Evolutionary conservation across 2,113 vertebrate genomes (phyloP).

Genomic region (Bos indicus): DNA sequence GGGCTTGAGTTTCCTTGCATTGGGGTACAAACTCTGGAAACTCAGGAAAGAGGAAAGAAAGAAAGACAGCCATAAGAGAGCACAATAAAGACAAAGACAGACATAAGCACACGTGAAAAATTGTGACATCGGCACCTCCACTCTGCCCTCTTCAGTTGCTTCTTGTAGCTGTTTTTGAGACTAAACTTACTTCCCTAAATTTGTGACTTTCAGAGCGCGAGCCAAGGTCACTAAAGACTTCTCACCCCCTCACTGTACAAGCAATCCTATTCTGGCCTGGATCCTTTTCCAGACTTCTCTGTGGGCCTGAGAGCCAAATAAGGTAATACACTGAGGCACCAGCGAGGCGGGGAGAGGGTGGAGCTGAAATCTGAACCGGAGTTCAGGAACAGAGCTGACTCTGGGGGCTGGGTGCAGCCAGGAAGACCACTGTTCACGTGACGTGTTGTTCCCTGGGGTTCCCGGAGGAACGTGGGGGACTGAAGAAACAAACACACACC

Average conservation of each 20-base stretch:
- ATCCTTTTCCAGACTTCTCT: slow-evolving; percentile 5
- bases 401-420: accelerated
- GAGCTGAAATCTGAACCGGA: not conserved
- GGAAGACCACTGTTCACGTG: not conserved
- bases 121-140: not conserved
- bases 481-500: not conserved
- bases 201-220: not conserved
- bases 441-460: not conserved
- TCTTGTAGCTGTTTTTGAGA: not conserved
- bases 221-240: not conserved
- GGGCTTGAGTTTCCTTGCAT: not conserved
- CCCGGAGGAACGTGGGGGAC: not conserved
- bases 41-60: not conserved
- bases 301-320: slow-evolving; percentile 49
- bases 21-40: not conserved
- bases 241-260: not conserved
- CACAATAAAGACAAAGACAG: not conserved
- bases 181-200: not conserved
- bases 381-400: not conserved
- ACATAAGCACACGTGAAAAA: not conserved
- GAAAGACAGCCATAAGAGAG: not conserved
- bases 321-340: not conserved
- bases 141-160: not conserved
- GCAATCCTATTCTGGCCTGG: not conserved
- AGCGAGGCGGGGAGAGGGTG: not conserved